Percentiles rank a stretch among this genome's conserved stretches.
These are phyloP conservation scores for Lasiommata megera DNA, from an alignment of 2,888 invertebrate genomes.

Conservation along the genomic window DNA sequence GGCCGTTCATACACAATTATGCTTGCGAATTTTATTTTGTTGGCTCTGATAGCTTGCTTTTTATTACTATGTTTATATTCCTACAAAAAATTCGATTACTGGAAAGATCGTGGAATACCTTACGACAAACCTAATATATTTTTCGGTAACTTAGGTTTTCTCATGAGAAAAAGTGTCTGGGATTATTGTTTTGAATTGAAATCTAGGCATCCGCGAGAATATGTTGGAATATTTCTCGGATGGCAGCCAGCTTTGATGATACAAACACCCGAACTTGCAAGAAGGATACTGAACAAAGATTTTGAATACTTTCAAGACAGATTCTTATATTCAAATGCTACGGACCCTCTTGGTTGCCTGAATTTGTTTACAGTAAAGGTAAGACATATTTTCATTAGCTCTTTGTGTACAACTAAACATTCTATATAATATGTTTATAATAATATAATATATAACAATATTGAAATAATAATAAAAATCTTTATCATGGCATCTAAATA, in stretches of 20 bases:
- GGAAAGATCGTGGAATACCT: slow-evolving; percentile 55
- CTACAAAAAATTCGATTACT: slow-evolving; percentile 52
- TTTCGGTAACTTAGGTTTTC: slow-evolving; percentile 53
- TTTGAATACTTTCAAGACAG: slow-evolving; percentile 55
- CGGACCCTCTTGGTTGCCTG: slow-evolving; percentile 58
- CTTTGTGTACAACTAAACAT: no score
- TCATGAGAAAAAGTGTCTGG: slow-evolving; percentile 55
- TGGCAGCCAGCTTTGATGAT: slow-evolving; percentile 54
- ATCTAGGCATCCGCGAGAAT: slow-evolving; percentile 46
- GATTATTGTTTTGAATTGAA: slow-evolving; percentile 48
- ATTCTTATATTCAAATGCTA: slow-evolving; percentile 43
- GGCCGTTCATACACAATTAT: slow-evolving; percentile 3
- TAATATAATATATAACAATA: no score
- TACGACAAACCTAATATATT: slow-evolving; percentile 52
- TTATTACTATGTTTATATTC: slow-evolving; percentile 43
- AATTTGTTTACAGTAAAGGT: slow-evolving; percentile 63
- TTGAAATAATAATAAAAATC: no score
- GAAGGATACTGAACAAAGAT: slow-evolving; percentile 51
- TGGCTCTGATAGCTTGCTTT: slow-evolving; percentile 31
- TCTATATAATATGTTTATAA: no score
- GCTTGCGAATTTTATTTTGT: background rate
- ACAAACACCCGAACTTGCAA: slow-evolving; percentile 56
- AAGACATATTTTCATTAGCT: slow-evolving; percentile 13
- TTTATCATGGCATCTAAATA: no score
- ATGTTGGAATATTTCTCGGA: slow-evolving; percentile 56